A percentile compares a stretch with the other conserved stretches of the same genome.
Evolutionary conservation across 2,113 vertebrate genomes (phyloP).

Genomic region (Nanorana parkeri): DNA sequence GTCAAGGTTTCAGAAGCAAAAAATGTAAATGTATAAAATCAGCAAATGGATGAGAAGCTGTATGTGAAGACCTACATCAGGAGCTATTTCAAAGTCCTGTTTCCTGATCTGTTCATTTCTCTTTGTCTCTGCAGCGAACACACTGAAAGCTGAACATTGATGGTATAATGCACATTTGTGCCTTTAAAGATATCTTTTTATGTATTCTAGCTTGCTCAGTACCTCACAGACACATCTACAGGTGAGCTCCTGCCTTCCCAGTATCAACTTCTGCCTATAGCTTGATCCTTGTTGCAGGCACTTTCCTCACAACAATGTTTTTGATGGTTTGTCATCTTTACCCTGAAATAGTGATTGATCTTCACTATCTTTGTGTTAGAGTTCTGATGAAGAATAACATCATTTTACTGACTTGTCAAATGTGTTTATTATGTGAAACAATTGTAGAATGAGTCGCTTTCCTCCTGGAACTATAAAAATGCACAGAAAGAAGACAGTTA

Average conservation of each 20-base stretch:
- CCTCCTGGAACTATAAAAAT: neutral
- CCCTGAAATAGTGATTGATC: conserved; percentile 43
- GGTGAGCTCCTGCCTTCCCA: conserved; percentile 50
- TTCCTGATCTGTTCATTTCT: conserved; percentile 32
- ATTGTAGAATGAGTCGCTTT: conserved; percentile 29
- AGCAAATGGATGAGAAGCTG: conserved; percentile 30
- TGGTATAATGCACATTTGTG: conserved; percentile 42
- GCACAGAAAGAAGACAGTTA: neutral
- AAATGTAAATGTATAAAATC: conserved; percentile 28
- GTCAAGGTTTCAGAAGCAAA: conserved; percentile 34
- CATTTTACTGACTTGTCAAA: conserved; percentile 52
- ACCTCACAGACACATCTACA: conserved; percentile 49
- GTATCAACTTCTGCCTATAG: conserved; percentile 43
- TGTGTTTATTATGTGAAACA: conserved; percentile 28
- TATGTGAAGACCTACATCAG: conserved; percentile 7
- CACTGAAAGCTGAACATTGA: conserved; percentile 43
- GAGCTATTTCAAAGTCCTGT: conserved; percentile 35
- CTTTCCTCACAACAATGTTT: conserved; percentile 52
- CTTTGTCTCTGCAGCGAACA: conserved; percentile 45
- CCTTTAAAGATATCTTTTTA: conserved; percentile 52
- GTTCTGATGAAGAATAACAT: conserved; percentile 49
- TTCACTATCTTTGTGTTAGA: conserved; percentile 45
- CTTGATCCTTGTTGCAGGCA: conserved; percentile 53
- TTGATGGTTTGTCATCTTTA: conserved; percentile 44
- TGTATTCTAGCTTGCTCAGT: conserved; percentile 37